These are phyloP conservation scores for Epirrita christyi DNA, from an alignment of 2,888 invertebrate species.

Conservation along the genomic window DNA sequence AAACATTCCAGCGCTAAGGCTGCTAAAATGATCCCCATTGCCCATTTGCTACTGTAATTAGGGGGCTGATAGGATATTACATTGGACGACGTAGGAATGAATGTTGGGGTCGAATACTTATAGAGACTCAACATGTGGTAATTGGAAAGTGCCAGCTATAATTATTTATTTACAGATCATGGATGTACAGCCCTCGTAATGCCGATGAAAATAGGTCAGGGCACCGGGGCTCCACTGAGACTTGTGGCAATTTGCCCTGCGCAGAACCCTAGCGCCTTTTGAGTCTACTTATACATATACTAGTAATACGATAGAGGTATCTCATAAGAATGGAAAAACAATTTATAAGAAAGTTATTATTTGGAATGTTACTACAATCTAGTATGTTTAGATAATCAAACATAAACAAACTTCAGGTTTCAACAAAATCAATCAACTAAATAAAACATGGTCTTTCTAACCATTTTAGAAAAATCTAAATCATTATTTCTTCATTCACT, in stretches of 20 bases:
- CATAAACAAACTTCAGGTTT: background rate
- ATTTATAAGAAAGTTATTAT: conserved; percentile 18
- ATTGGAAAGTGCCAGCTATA: no score
- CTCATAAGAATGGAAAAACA: background rate
- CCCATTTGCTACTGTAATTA: no score
- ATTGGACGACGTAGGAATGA: no score
- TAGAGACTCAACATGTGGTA: no score
- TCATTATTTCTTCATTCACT: no score
- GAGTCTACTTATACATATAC: background rate
- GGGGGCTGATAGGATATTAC: no score
- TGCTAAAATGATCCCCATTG: no score
- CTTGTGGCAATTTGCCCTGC: conserved; percentile 82
- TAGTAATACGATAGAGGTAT: no score
- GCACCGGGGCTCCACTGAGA: conserved; percentile 87
- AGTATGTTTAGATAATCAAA: background rate
- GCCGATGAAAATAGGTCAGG: conserved; percentile 87
- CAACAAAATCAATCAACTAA: conserved; percentile 12
- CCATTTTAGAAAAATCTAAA: background rate
- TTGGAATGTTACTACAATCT: conserved; percentile 17
- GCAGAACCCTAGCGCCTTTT: conserved; percentile 15
- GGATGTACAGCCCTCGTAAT: conserved; percentile 83
- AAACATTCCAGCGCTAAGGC: no score
- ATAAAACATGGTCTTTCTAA: conserved; percentile 12
- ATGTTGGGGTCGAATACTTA: no score
- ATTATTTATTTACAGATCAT: conserved; percentile 58